phyloP scores from a whole-genome alignment of 2,113 vertebrate species.

The Reinhardtius hippoglossoides region DNA sequence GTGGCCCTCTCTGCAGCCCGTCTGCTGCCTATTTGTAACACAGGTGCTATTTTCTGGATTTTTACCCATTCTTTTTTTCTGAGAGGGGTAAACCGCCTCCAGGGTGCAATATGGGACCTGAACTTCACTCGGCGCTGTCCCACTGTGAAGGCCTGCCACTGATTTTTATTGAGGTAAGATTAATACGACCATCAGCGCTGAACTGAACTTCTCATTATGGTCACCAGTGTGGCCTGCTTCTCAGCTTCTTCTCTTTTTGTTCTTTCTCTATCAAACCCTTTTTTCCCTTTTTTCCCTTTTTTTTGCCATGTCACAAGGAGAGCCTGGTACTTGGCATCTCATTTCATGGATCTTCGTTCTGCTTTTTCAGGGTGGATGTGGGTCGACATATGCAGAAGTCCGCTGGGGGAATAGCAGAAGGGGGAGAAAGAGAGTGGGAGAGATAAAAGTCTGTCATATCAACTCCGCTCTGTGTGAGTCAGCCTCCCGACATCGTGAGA shows the following conservation, averaged over 20 bases:
- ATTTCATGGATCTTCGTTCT: slow-evolving; percentile 73
- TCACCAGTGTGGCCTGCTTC: slow-evolving; percentile 20
- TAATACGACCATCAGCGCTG: slow-evolving; percentile 60
- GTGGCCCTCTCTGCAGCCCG: slow-evolving; percentile 10
- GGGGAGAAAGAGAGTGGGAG: slow-evolving; percentile 45
- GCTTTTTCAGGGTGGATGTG: slow-evolving; percentile 65
- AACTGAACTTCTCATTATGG: slow-evolving; percentile 47
- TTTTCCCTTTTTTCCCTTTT: not conserved
- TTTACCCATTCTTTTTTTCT: slow-evolving; percentile 45
- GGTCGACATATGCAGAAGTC: slow-evolving; percentile 69
- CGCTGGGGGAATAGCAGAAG: slow-evolving; percentile 52
- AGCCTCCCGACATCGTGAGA: slow-evolving; percentile 56
- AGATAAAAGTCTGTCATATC: slow-evolving; percentile 76
- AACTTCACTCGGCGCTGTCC: slow-evolving; percentile 28
- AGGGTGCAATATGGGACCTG: slow-evolving; percentile 64
- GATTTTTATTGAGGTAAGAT: slow-evolving; percentile 63
- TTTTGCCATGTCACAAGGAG: slow-evolving; percentile 34
- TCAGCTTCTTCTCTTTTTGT: slow-evolving; percentile 21
- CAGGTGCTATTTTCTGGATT: slow-evolving; percentile 51
- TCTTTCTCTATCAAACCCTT: slow-evolving; percentile 31
- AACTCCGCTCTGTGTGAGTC: slow-evolving; percentile 65
- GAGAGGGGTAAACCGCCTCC: slow-evolving; percentile 62
- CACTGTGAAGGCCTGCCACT: slow-evolving; percentile 33
- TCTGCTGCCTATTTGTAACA: slow-evolving; percentile 49
- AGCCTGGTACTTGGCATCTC: slow-evolving; percentile 65